Evolutionary conservation across 2,113 vertebrate genomes (phyloP), one percentile per base, ranked within the genome.

Genomic region (Psephotus haematonotus): DNA sequence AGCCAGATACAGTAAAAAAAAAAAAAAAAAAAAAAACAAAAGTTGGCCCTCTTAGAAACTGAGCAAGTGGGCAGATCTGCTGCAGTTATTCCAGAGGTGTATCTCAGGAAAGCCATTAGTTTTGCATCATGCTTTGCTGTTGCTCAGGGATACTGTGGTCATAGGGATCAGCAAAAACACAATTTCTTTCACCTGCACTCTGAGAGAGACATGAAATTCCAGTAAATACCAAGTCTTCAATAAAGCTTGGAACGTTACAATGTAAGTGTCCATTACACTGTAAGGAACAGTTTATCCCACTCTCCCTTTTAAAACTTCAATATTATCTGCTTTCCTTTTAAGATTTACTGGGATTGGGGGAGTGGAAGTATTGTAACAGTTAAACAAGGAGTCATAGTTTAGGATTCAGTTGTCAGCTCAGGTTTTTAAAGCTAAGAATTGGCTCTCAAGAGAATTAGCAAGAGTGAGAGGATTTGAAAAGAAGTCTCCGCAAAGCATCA

Each of bases 131-230:
- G 17, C 8, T 85, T 37, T 82, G 15, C 84, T 91, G 84, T 85
- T 94, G 57, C 93, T 91, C 75, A 59, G 62, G 74, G 70, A 76
- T 79, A 82, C 94, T 63, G 75, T 76, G 82, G 69, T 49, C 91
- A 93, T 37, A 80, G 59, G 76, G 80, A 94, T 49, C 37, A 82
- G 37, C 6, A 27, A 82, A 85, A 25, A 53, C 94, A 55, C 29
- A 49, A 79, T 88, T 94, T 85, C 17, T 13, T 92, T 74, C 67
- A 53, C 27, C 46, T 74, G 18, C 35, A 27, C 7, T 77, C 52
- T 53, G 70, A 82, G 33, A 33, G 23, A 76, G 24, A 70, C 10
- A 43, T 41, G 72, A 71, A 82, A 79, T 80, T 79, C 52, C 20
- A 29, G 50, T 55, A 80, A 92, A 76, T 69, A 25, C 1, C n/a